Evolutionary conservation across 2,888 invertebrate genomes (phyloP), one percentile per base, ranked within the genome.

Genomic region (Rhamphomyia laevipes): DNA sequence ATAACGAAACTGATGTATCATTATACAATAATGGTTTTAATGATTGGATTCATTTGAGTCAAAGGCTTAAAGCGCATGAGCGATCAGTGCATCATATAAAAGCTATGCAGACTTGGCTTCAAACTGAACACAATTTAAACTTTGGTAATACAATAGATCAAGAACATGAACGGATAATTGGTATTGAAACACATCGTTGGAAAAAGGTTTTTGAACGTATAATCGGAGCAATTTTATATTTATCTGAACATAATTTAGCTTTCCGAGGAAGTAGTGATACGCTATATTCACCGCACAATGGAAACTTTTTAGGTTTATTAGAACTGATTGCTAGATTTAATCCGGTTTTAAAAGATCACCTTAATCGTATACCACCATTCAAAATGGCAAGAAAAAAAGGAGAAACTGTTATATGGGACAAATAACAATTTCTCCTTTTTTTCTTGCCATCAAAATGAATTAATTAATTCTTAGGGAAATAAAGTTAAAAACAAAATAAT

Each of bases 281-380:
- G 17, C n/a, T 43, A 43, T 35, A 43, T 43, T 40, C 38, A 41
- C 16, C 18, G 17, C 27, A 47, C 33, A 48, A 44, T 45, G 44
- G 31, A 12, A 45, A 48, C 33, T 44, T 45, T 30, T 38, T 48
- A 21, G 45, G 48, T 33, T 45, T 40, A 16, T 44, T 48, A 3
- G n/a, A 48, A 41, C 44, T 48, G 6, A 16, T 48, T 18, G 40
- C 27, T 27, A 45, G 42, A 45, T 48, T 44, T 45, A 45, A 48
- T 40, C 17, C 44, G 1, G 48, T 45, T 16, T 23, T 48, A 30
- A 44, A 38, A 27, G 44, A 48, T 21, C 48, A 45, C 16, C 21
- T 48, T 17, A 33, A 30, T 17, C 43, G 43, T 33, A n/a, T n/a
- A 35, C 37, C 13, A 37, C 33, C 16, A 23, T 48, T 27, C 18